A percentile compares a stretch with the other conserved stretches of the same genome.
Evolutionary conservation across 37 sponge, comb jelly and placozoan genomes (phyloP).

Genomic region (Theonella swinhoei): DNA sequence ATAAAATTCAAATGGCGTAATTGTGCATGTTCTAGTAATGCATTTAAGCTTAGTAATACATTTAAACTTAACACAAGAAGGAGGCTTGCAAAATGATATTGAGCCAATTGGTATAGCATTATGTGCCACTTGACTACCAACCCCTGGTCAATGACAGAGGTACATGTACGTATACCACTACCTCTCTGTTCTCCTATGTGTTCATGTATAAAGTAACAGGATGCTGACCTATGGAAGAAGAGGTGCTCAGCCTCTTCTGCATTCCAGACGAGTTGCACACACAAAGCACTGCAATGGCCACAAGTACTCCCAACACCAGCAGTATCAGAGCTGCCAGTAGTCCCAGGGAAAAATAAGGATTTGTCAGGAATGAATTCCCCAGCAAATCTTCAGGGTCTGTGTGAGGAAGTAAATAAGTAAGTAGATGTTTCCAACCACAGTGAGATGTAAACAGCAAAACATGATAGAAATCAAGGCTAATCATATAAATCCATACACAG

Average conservation of each 20-base stretch:
- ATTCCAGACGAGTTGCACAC: background rate
- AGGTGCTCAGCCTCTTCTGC: background rate
- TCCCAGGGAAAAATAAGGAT: conserved; percentile 25
- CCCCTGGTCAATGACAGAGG: too few relatives aligned
- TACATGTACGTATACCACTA: background rate
- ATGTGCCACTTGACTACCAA: too few relatives aligned
- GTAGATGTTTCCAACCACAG: background rate
- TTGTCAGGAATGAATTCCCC: conserved; percentile 13
- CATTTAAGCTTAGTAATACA: too few relatives aligned
- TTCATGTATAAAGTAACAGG: background rate
- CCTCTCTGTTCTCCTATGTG: background rate
- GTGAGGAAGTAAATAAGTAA: background rate
- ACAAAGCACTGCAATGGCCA: background rate
- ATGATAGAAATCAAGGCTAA: background rate
- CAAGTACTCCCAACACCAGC: background rate
- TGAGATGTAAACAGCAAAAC: background rate
- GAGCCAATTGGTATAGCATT: too few relatives aligned
- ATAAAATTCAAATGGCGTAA: too few relatives aligned
- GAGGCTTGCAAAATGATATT: too few relatives aligned
- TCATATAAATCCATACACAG: background rate
- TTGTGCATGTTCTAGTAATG: too few relatives aligned
- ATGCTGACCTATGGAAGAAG: background rate
- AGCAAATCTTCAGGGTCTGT: background rate
- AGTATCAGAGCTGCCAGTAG: conserved; percentile 11
- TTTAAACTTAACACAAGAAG: too few relatives aligned